Base-by-base conservation (phyloP, 1,140 invertebrate species). In the Heliothis subflexa region DNA sequence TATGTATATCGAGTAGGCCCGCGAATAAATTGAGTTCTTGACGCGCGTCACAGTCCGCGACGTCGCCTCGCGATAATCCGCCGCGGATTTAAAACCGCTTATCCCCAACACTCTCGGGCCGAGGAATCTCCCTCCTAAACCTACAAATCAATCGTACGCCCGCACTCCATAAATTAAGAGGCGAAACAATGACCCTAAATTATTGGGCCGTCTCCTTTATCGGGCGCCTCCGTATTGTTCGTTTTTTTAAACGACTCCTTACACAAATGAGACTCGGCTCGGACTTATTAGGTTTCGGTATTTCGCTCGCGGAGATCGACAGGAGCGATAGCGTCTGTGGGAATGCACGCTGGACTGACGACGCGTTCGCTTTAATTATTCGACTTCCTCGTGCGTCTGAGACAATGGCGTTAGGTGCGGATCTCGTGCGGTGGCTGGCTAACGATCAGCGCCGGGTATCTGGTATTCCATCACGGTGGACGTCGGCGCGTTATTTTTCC, bases 101-200 rank as follows among this genome's bases (percentile, higher is more conserved):
- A 91, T 86, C 88, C 88, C 83, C 81, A 77, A 83, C 83, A 85
- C 84, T 83, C 83, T 78, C 64, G 64, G 78, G 80, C 77, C 55
- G 73, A 81, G 76, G 83, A 83, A 86, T 74, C 78, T 80, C 85
- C 84, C 83, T 78, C 79, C 72, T 66, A 79, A 85, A 80, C 83
- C 91, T 91, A 92, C 91, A 93, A 93, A 94, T 94, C 93, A 93
- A 94, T 94, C 93, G 88, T 85, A 81, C 87, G 74, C 83, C 91
- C 91, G 88, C 91, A 93, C 91, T 91, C 91, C 89, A 93, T 94
- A 94, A 93, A 94, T 94, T 94, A 93, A 91, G 84, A 93, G 90
- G 84, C 86, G 90, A 90, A 93, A 92, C 91, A 93, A 93, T 94
- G 93, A 94, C 91, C 91, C 91, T 94, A 93, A 94, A 93, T 94